A percentile compares a stretch with the other conserved stretches of the same genome.
These are phyloP conservation scores for Zaprionus ornatus DNA, from an alignment of 1,140 invertebrate genomes.

Conservation along the genomic window DNA sequence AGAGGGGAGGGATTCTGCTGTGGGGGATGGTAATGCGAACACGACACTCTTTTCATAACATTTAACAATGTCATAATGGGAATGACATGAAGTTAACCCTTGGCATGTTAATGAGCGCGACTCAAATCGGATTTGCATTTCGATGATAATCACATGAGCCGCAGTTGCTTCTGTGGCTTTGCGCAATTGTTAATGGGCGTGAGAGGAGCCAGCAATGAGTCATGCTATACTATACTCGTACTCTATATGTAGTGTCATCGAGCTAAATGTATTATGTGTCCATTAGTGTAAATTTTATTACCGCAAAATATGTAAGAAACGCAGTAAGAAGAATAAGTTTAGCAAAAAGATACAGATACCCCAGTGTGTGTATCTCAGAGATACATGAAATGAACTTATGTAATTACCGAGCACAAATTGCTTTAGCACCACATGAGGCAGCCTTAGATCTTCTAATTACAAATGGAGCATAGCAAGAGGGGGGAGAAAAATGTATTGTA, in stretches of 20 bases:
- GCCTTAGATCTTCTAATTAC: constrained; percentile 55
- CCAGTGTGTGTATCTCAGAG: constrained; percentile 30
- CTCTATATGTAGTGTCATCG: neutral
- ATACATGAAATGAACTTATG: constrained; percentile 46
- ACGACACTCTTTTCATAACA: constrained; percentile 75
- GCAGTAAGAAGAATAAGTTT: neutral
- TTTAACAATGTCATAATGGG: constrained; percentile 79
- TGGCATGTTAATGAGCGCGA: constrained; percentile 69
- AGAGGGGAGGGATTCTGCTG: neutral
- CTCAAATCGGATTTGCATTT: constrained; percentile 47
- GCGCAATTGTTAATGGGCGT: constrained; percentile 23
- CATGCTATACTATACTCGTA: constrained; percentile 10
- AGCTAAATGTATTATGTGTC: constrained; percentile 61
- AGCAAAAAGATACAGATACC: neutral
- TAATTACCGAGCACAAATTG: constrained; percentile 68
- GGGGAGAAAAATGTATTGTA: neutral
- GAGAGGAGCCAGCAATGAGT: constrained; percentile 27
- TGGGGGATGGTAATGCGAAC: constrained; percentile 17
- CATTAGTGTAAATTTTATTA: constrained; percentile 77
- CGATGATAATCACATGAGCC: constrained; percentile 35
- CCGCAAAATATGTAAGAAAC: constrained; percentile 39
- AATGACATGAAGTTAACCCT: constrained; percentile 51
- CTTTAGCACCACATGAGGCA: constrained; percentile 57
- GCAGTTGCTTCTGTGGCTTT: constrained; percentile 40
- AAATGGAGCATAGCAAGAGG: neutral